Evolutionary conservation across 2,113 vertebrate species (phyloP).

Genomic region (Falco punctatus): DNA sequence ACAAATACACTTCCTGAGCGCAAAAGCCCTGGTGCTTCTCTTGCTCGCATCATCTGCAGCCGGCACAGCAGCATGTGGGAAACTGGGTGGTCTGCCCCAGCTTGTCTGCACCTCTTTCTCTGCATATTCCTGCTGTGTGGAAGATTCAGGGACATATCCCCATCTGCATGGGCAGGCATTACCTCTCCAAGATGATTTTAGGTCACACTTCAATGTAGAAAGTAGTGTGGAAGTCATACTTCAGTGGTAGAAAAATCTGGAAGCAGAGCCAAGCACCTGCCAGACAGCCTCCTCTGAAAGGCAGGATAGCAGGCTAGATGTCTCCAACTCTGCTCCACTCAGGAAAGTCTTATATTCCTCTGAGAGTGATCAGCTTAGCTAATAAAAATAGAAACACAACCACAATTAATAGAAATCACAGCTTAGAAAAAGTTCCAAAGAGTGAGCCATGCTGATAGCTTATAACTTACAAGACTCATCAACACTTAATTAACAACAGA

Average conservation of each 20-base stretch:
- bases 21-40: background rate
- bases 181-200: background rate
- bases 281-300: background rate
- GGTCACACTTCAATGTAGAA: background rate
- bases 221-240: background rate
- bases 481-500: background rate
- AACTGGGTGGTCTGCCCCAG: background rate
- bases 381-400: conserved; percentile 18
- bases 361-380: background rate
- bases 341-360: background rate
- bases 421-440: conserved; percentile 7
- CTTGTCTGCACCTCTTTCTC: background rate
- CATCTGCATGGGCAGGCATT: background rate
- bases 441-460: background rate
- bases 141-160: background rate
- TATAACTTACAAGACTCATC: conserved; percentile 4
- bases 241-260: background rate
- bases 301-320: background rate
- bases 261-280: background rate
- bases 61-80: background rate
- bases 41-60: background rate
- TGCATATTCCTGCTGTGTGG: background rate
- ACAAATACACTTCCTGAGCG: background rate
- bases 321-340: background rate
- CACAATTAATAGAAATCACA: conserved; percentile 32